Conservation (phyloP, 2,113 vertebrate genomes). For the Pampusana beccarii region DNA sequence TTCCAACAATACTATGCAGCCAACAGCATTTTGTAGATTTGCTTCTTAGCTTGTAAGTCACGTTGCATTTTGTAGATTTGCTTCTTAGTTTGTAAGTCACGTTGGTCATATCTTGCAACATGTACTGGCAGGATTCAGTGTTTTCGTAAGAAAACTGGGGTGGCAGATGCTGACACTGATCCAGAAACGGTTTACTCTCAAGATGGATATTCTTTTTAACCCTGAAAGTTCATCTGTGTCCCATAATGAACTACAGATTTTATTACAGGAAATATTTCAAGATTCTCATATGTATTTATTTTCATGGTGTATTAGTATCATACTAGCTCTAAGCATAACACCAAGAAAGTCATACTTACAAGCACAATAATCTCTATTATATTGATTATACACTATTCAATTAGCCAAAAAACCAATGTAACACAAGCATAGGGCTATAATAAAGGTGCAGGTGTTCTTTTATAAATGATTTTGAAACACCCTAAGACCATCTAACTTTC, state of each 20-base stretch:
- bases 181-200: constrained; percentile 11
- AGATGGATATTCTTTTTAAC: constrained; percentile 34
- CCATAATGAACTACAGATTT: not conserved
- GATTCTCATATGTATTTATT: not conserved
- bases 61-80: constrained; percentile 28
- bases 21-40: constrained; percentile 50
- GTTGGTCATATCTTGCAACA: constrained; percentile 67
- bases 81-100: constrained; percentile 45
- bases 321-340: not conserved
- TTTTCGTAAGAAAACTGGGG: constrained; percentile 55
- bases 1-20: constrained; percentile 49
- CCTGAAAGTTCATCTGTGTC: not conserved
- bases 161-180: constrained; percentile 45
- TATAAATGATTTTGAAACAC: not conserved
- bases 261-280: not conserved
- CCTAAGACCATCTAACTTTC: not conserved
- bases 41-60: constrained; percentile 44
- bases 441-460: not conserved
- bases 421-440: not conserved
- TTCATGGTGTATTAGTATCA: not conserved
- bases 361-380: not conserved
- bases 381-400: not conserved
- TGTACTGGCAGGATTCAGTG: constrained; percentile 43
- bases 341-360: not conserved
- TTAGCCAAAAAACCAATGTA: not conserved